phyloP scores from a whole-genome alignment of 2,797 vertebrate species.

The Pseudomugil gertrudae region DNA sequence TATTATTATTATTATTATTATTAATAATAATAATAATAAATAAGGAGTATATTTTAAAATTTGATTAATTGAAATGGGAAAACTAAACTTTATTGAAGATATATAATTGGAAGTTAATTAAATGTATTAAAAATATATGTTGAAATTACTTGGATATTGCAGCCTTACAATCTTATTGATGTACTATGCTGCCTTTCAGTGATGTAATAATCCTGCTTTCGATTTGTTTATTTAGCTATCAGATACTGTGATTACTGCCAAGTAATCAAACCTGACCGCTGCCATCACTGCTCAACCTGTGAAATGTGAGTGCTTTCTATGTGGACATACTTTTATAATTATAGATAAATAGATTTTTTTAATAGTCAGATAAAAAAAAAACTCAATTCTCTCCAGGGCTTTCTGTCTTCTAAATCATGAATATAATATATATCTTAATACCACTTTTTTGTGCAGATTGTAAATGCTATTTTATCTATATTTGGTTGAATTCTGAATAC shows the following conservation, averaged over 20 bases:
- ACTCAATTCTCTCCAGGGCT: no score
- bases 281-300: constrained; percentile 96
- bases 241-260: constrained; percentile 95
- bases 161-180: background rate
- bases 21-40: no score
- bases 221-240: constrained; percentile 81
- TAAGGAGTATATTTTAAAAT: no score
- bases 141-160: no score
- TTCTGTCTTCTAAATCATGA: no score
- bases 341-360: background rate
- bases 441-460: no score
- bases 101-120: no score
- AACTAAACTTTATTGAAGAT: no score
- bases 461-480: background rate
- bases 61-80: no score
- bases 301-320: constrained; percentile 86
- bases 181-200: background rate
- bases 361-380: background rate
- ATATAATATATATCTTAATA: no score
- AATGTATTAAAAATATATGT: no score
- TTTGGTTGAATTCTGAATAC: background rate
- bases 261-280: constrained; percentile 95
- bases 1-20: no score
- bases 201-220: background rate
- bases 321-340: background rate